Conservation (phyloP, 2,797 vertebrate genomes). For the Iguana delicatissima region DNA sequence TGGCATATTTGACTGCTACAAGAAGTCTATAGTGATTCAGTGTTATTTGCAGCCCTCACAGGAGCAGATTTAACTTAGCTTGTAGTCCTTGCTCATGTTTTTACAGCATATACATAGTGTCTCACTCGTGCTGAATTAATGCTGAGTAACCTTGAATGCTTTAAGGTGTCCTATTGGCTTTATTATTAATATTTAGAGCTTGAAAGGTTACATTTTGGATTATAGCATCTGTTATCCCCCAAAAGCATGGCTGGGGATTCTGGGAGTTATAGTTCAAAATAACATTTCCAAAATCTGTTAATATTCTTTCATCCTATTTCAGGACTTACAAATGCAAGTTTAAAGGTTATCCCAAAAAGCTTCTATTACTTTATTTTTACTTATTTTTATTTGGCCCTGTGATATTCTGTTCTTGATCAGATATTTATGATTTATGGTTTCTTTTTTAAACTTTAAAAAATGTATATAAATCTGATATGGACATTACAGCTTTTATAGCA, state of each 20-base stretch:
- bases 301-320: not conserved
- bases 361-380: not conserved
- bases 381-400: not conserved
- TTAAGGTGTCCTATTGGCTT: not conserved
- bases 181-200: conserved; percentile 12
- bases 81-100: not conserved
- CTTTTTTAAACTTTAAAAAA: not conserved
- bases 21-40: not conserved
- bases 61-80: conserved; percentile 5
- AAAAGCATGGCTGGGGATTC: no score
- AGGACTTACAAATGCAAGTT: not conserved
- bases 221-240: no score
- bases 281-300: no score
- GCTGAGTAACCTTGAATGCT: not conserved
- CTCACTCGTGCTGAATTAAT: not conserved
- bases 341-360: not conserved
- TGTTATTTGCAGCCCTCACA: not conserved
- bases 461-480: not conserved
- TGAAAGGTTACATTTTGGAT: no score
- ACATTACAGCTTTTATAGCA: not conserved
- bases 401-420: conserved; percentile 15
- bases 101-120: not conserved
- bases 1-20: not conserved
- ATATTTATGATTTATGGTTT: conserved; percentile 32
- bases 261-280: no score